phyloP scores from a whole-genome alignment of 1,140 invertebrate species.

The Drosophila jambulina region DNA sequence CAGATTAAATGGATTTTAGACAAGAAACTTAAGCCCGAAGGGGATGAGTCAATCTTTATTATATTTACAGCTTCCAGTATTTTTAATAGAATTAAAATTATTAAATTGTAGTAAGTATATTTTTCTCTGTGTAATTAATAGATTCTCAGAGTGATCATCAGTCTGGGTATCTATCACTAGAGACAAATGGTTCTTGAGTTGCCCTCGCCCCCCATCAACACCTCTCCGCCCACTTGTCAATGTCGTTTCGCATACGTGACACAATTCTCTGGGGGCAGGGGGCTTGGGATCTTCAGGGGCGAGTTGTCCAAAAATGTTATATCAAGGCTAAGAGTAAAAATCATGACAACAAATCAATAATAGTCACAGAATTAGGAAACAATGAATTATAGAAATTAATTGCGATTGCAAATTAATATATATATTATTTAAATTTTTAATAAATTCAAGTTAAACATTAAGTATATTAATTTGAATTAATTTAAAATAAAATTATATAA shows the following conservation, averaged over 20 bases:
- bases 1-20: constrained; percentile 7
- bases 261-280: constrained; percentile 27
- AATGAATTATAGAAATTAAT: not conserved
- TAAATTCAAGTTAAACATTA: too few species aligned
- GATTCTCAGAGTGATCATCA: constrained; percentile 11
- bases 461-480: too few species aligned
- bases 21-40: not conserved
- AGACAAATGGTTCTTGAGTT: constrained; percentile 34
- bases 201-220: constrained; percentile 12
- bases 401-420: not conserved
- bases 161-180: constrained; percentile 9
- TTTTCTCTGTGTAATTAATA: constrained; percentile 27
- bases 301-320: not conserved
- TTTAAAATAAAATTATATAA: too few species aligned
- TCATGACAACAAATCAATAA: not conserved
- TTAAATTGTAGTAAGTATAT: not conserved
- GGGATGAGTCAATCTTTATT: not conserved
- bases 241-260: constrained; percentile 32
- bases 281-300: not conserved
- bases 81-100: too few species aligned
- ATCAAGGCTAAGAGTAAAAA: constrained; percentile 2
- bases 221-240: constrained; percentile 26
- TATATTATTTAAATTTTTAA: too few species aligned
- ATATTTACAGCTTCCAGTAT: not conserved
- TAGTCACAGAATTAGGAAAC: not conserved